These are phyloP conservation scores for Mantis religiosa DNA, from an alignment of 2,888 invertebrate species.

Conservation along the genomic window DNA sequence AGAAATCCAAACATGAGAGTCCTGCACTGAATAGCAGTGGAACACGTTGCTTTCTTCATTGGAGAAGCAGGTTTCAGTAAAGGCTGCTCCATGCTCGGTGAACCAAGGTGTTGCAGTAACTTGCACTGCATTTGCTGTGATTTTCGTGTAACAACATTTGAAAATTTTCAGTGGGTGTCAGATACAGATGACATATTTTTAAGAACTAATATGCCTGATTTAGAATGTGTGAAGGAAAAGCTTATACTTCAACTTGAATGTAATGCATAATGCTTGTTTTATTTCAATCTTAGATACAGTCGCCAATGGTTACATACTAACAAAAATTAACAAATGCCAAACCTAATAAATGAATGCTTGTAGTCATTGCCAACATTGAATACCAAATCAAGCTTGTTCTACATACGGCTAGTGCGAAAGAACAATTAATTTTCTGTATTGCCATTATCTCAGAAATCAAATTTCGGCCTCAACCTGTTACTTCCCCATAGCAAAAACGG, in stretches of 20 bases:
- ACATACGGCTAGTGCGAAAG: too few relatives aligned
- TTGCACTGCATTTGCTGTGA: constrained; percentile 20
- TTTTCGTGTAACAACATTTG: constrained; percentile 4
- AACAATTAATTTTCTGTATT: too few relatives aligned
- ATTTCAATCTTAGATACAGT: too few relatives aligned
- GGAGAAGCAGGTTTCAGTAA: not conserved
- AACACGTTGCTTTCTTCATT: not conserved
- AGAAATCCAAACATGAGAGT: not conserved
- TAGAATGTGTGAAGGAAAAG: not conserved
- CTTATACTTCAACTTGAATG: not conserved
- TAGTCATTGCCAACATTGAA: too few relatives aligned
- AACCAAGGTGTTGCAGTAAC: constrained; percentile 7
- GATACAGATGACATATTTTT: constrained; percentile 13
- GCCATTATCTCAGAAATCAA: too few relatives aligned
- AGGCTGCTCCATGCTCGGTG: not conserved
- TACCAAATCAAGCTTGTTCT: too few relatives aligned
- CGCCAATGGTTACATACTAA: too few relatives aligned
- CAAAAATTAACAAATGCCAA: too few relatives aligned
- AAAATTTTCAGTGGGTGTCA: constrained; percentile 1
- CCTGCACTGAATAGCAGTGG: not conserved
- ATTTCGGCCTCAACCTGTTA: too few relatives aligned
- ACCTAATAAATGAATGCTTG: too few relatives aligned
- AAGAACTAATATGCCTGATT: constrained; percentile 22
- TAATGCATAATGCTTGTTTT: constrained; percentile 19
- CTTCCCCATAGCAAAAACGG: too few relatives aligned